A percentile compares a stretch with the other conserved stretches of the same genome.
Evolutionary conservation across 2,888 invertebrate genomes (phyloP).

Genomic region (Uropetala carovei): DNA sequence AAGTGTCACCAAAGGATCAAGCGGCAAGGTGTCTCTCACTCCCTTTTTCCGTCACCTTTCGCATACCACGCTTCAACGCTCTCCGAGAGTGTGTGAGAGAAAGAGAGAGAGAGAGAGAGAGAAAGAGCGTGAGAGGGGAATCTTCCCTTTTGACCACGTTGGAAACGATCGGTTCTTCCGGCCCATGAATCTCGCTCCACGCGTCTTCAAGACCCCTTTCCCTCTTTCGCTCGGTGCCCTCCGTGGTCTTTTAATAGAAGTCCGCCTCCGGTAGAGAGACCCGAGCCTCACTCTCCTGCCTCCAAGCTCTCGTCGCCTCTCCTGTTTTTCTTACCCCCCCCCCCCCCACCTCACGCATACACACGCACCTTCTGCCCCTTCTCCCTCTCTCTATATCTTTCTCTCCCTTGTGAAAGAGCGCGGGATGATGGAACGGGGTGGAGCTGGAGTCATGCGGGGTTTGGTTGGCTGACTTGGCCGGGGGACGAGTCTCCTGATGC

Average conservation of each 20-base stretch:
- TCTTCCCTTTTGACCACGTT: not conserved
- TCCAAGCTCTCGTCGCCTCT: not conserved
- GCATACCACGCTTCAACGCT: not conserved
- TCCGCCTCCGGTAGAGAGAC: not conserved
- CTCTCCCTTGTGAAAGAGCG: not conserved
- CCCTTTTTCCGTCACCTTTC: not conserved
- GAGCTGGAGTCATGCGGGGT: no score
- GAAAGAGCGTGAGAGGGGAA: not conserved
- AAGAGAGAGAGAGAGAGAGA: not conserved
- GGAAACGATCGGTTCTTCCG: not conserved
- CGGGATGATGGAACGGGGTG: no score
- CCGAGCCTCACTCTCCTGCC: not conserved
- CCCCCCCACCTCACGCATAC: not conserved
- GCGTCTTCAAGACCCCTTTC: not conserved
- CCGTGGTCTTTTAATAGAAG: slow-evolving; percentile 2
- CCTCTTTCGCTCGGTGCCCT: not conserved
- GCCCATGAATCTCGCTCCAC: not conserved
- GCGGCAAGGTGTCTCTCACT: not conserved
- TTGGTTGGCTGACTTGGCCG: no score
- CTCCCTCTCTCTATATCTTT: not conserved
- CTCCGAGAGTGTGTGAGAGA: not conserved
- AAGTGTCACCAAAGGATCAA: no score
- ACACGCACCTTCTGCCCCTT: not conserved
- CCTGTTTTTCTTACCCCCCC: not conserved
- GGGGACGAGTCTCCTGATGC: no score